phyloP scores from a whole-genome alignment of 2,888 invertebrate genomes.

The Tupiocoris notatus region DNA sequence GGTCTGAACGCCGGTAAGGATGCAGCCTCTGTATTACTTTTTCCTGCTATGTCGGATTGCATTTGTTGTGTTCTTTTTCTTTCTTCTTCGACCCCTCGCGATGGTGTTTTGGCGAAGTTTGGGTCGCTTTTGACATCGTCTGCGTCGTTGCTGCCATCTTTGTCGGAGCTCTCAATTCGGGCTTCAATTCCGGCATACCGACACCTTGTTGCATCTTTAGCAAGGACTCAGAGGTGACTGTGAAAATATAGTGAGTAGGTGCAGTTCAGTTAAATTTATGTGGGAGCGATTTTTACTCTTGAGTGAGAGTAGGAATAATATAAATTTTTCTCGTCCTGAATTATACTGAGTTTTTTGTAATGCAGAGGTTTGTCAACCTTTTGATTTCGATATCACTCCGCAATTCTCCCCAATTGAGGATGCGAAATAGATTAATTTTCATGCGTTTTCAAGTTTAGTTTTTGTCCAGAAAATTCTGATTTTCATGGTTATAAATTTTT shows the following conservation, averaged over 20 bases:
- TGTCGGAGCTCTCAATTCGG: background rate
- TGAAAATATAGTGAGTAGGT: background rate
- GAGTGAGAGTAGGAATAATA: no score
- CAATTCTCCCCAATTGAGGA: no score
- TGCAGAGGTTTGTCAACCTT: no score
- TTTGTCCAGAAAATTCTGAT: background rate
- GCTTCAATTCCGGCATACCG: conserved; percentile 39
- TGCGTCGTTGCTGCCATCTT: conserved; percentile 18
- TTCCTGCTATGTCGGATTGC: conserved; percentile 46
- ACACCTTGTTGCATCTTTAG: conserved; percentile 42
- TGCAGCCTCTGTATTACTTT: conserved; percentile 41
- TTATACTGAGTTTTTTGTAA: no score
- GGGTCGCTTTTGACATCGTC: conserved; percentile 37
- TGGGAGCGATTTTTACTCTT: no score
- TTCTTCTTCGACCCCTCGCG: conserved; percentile 22
- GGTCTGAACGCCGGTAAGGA: conserved; percentile 38
- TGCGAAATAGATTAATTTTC: no score
- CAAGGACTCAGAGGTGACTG: conserved; percentile 46
- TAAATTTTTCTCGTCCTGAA: no score
- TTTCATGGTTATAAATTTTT: background rate
- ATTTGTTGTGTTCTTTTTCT: conserved; percentile 28
- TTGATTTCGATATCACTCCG: no score
- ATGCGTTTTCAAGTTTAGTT: no score
- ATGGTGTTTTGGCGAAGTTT: conserved; percentile 44
- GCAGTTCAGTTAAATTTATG: no score